Percentiles rank a stretch among this genome's conserved stretches.
Evolutionary conservation across 2,888 invertebrate species (phyloP).

Genomic region (Daptonema setosum): DNA sequence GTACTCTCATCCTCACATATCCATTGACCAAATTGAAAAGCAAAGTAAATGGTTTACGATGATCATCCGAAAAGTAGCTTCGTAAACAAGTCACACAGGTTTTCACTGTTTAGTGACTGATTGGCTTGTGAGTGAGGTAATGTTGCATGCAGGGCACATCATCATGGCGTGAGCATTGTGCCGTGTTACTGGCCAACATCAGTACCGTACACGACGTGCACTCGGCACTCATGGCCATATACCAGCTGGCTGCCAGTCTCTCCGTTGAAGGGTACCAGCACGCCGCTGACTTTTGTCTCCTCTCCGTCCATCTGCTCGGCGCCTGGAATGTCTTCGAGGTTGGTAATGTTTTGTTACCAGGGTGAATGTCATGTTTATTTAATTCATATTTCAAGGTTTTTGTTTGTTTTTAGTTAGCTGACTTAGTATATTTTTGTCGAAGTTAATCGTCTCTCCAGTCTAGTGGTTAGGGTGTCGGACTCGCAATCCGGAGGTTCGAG

Average conservation of each 20-base stretch:
- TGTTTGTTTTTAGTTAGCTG: background rate
- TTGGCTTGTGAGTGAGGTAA: no score
- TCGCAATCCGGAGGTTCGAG: no score
- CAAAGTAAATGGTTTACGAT: no score
- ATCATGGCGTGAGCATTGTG: background rate
- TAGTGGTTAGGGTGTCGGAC: no score
- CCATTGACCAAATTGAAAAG: no score
- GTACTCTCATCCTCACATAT: no score
- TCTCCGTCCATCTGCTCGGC: background rate
- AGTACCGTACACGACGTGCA: background rate
- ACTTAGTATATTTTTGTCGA: no score
- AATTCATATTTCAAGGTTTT: background rate
- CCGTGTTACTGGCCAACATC: background rate
- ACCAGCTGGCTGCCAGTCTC: background rate
- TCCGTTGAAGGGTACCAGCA: background rate
- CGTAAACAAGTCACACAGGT: no score
- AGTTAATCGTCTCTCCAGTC: no score
- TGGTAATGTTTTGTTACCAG: background rate
- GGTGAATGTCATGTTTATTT: no score
- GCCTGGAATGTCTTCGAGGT: background rate
- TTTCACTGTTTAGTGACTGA: no score
- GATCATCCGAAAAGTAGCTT: no score
- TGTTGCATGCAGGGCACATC: background rate
- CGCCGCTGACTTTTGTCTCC: background rate
- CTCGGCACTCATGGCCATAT: background rate